Conservation (phyloP, 1,140 invertebrate species). For the Bacillus rossius region DNA sequence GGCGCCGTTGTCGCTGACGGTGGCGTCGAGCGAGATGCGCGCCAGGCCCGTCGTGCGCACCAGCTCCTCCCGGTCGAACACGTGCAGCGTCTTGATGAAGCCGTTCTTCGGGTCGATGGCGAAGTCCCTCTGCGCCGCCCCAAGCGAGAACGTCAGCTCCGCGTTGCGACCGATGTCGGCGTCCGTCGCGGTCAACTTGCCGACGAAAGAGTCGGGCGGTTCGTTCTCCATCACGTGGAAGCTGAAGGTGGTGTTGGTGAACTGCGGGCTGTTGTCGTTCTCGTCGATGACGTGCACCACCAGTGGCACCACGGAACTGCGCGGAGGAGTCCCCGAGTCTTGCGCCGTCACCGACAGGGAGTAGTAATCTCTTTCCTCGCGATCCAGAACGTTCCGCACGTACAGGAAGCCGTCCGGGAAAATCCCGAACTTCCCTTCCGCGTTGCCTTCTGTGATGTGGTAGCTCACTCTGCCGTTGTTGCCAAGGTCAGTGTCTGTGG, state of each 20-base stretch:
- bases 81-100: conserved; percentile 78
- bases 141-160: conserved; percentile 81
- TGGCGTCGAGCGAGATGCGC: conserved; percentile 75
- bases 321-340: conserved; percentile 66
- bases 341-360: conserved; percentile 74
- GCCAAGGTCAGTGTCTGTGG: conserved; percentile 76
- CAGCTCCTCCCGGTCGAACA: conserved; percentile 83
- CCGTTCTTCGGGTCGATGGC: conserved; percentile 85
- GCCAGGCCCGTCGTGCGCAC: conserved; percentile 68
- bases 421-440: conserved; percentile 77
- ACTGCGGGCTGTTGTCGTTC: conserved; percentile 92
- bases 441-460: conserved; percentile 75
- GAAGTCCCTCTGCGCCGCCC: conserved; percentile 74
- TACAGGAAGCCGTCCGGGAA: conserved; percentile 88
- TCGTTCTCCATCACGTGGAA: conserved; percentile 87
- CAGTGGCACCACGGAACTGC: conserved; percentile 77
- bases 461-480: conserved; percentile 78
- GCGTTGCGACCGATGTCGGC: conserved; percentile 87
- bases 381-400: conserved; percentile 74
- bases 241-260: conserved; percentile 77
- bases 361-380: conserved; percentile 88
- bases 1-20: conserved; percentile 82
- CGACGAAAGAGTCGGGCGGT: conserved; percentile 81
- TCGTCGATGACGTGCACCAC: conserved; percentile 91
- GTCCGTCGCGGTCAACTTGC: conserved; percentile 84